Percentiles rank a stretch among this genome's conserved stretches.
Conservation (phyloP, 2,888 invertebrate genomes). For the Leptinotarsa peninsularis region DNA sequence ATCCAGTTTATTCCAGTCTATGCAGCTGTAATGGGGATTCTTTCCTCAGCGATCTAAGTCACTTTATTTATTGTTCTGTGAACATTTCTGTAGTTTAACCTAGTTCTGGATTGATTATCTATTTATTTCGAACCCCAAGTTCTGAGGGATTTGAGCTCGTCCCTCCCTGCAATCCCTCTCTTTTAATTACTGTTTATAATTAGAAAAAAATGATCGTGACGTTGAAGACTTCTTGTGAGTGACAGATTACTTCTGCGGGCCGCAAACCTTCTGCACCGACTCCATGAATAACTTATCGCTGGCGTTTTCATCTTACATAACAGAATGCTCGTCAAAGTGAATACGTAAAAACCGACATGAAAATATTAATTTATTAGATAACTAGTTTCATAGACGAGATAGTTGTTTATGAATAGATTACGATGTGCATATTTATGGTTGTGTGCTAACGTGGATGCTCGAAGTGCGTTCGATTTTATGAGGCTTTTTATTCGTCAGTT, state of each 20-base stretch:
- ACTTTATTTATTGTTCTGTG: no score
- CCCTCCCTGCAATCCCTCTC: constrained; percentile 45
- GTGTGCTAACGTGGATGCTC: background rate
- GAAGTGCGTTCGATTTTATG: constrained; percentile 5
- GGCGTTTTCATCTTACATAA: constrained; percentile 34
- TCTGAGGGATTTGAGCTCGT: background rate
- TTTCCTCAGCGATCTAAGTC: no score
- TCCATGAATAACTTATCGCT: constrained; percentile 40
- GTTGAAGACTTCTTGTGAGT: constrained; percentile 65
- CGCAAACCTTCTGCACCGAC: constrained; percentile 26
- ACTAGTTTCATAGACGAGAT: constrained; percentile 27
- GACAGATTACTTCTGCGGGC: constrained; percentile 61
- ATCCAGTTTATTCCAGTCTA: no score
- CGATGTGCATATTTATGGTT: constrained; percentile 15
- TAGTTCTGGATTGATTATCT: no score
- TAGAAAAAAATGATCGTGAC: constrained; percentile 62
- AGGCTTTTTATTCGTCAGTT: background rate
- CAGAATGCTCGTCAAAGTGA: constrained; percentile 35
- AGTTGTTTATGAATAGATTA: constrained; percentile 28
- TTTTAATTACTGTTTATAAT: constrained; percentile 64
- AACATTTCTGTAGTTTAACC: no score
- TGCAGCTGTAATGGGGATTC: no score
- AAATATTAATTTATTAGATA: constrained; percentile 38
- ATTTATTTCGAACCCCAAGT: no score
- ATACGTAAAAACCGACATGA: constrained; percentile 29